Percentiles rank a stretch among this genome's conserved stretches.
Conservation (phyloP, 2,888 invertebrate genomes). For the Vesta saturnalis region DNA sequence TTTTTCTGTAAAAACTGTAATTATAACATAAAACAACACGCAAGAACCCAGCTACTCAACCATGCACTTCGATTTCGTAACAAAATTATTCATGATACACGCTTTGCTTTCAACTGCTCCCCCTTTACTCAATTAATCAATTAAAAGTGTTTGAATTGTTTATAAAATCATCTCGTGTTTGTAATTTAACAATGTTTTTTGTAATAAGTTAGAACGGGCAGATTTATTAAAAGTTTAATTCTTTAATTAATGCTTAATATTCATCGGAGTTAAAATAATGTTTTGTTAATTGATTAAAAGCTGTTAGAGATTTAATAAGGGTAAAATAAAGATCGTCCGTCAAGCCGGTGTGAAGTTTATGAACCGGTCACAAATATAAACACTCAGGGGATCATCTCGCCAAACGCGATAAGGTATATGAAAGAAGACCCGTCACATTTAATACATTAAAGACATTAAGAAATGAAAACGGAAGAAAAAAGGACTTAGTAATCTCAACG, state of each 20-base stretch:
- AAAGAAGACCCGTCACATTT: background rate
- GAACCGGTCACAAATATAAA: background rate
- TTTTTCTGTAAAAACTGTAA: background rate
- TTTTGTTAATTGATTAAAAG: background rate
- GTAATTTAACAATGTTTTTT: background rate
- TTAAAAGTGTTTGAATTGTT: conserved; percentile 1
- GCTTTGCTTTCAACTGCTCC: background rate
- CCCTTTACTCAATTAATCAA: background rate
- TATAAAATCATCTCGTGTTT: background rate
- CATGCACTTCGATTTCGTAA: conserved; percentile 9
- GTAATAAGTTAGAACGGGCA: background rate
- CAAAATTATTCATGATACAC: conserved; percentile 2
- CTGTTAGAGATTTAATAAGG: background rate
- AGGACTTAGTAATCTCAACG: too few species aligned
- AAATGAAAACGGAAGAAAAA: conserved; percentile 2
- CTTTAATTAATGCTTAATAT: background rate
- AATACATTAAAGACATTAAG: conserved; percentile 5
- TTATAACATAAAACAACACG: background rate
- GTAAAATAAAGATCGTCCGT: background rate
- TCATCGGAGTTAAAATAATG: background rate
- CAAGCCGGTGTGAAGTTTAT: background rate
- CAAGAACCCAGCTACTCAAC: background rate
- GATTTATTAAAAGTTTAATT: background rate
- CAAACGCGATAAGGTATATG: conserved; percentile 4
- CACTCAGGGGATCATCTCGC: background rate